Conservation (phyloP, 1,140 invertebrate genomes). For the Aethina tumida region DNA sequence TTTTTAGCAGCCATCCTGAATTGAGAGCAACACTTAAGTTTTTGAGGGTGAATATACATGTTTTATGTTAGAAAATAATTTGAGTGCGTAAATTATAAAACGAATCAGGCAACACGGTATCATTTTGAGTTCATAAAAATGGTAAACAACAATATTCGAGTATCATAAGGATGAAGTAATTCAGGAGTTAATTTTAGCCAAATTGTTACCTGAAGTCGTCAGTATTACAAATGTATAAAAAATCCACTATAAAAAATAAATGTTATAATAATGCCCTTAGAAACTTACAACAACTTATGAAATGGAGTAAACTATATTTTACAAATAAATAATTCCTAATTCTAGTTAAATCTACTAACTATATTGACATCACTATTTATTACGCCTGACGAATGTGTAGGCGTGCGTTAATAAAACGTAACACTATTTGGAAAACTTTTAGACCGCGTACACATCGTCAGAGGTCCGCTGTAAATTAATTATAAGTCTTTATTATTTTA, state of each 20-base stretch:
- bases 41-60: too few relatives aligned
- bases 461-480: constrained; percentile 3
- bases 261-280: constrained; percentile 7
- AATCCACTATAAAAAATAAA: constrained; percentile 7
- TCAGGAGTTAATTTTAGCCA: too few relatives aligned
- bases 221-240: too few relatives aligned
- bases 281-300: not conserved
- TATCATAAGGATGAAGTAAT: too few relatives aligned
- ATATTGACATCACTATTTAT: constrained; percentile 14
- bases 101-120: too few relatives aligned
- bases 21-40: constrained; percentile 11
- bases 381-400: constrained; percentile 1
- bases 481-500: constrained; percentile 19
- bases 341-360: not conserved
- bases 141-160: too few relatives aligned
- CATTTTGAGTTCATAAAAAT: too few relatives aligned
- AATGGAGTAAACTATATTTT: not conserved
- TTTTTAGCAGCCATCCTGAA: constrained; percentile 5
- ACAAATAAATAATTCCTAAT: not conserved
- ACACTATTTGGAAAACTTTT: not conserved
- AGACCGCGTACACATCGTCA: constrained; percentile 7
- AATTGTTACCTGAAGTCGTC: too few relatives aligned
- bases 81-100: too few relatives aligned
- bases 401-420: not conserved
- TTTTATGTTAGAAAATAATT: too few relatives aligned